Base-by-base conservation (phyloP, 2,113 vertebrate genomes). In the Chaenocephalus aceratus region DNA sequence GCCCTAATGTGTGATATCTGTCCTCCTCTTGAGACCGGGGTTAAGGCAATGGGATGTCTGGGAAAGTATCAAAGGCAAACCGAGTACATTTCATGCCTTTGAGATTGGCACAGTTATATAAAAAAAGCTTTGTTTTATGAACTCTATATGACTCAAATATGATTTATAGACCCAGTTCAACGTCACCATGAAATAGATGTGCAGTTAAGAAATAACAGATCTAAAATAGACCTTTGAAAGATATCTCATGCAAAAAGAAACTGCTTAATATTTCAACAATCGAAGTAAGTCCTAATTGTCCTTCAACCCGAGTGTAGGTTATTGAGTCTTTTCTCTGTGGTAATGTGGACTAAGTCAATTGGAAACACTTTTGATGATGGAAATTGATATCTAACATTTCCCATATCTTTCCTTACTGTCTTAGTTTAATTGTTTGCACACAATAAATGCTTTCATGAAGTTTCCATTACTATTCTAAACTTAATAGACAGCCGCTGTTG, bases 11-110 rank as follows among this genome's bases (percentile, higher is more conserved):
- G 44, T 58, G 68, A 48, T 66, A 61, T 66, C 67, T 52, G 62
- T 52, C 48, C 21, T 71, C 77, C 69, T 76, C 65, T 51, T 51
- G 14, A 77, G 34, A 83, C 49, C 34, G 14, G 48, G 36, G 62
- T 64, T 53, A 6, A 60, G 61, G n/a, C 26, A 63, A 6, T 54
- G 21, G 21, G 48, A 23, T 10, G 61, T 76, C 61, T 52, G 41
- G 13, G 46, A 66, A 52, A 23, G 15, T 54, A 80, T 68, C 44
- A 56, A 44, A 69, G 64, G 68, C 12, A 30, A 68, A 51, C 23
- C 13, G 23, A 54, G 48, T 67, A 3, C 12, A 45, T 46, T 13
- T 41, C 4, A 18, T 41, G 71, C 44, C 62, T 61, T 46, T 61
- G 56, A 49, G 7, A 54, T 36, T n/a, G 4, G 16, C 49, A 23